Evolutionary conservation across 2,888 invertebrate genomes (phyloP).

Genomic region (Megamerina dolium): DNA sequence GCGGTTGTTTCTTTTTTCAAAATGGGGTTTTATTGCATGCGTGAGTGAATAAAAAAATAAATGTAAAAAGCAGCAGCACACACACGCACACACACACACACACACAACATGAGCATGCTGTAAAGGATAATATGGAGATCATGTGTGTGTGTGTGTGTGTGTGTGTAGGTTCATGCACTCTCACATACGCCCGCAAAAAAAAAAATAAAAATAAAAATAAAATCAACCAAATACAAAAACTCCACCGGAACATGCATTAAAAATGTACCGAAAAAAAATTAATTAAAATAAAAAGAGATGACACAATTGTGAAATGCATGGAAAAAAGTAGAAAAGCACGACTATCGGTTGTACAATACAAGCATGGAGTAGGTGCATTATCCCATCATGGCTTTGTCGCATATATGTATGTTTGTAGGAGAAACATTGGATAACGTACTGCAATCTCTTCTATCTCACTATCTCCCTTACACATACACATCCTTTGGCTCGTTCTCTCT

Average conservation of each 20-base stretch:
- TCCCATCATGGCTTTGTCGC: too few species aligned
- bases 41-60: slow-evolving; percentile 12
- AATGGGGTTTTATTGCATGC: slow-evolving; percentile 9
- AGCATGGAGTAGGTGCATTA: background rate
- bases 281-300: slow-evolving; percentile 17
- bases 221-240: too few species aligned
- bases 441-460: too few species aligned
- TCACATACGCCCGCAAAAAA: too few species aligned
- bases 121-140: too few species aligned
- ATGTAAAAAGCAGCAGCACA: slow-evolving; percentile 1
- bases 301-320: slow-evolving; percentile 17
- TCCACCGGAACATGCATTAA: too few species aligned
- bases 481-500: background rate
- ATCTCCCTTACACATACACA: background rate
- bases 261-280: slow-evolving; percentile 7
- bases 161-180: background rate
- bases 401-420: too few species aligned
- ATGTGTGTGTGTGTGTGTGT: background rate
- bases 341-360: background rate
- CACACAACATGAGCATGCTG: background rate
- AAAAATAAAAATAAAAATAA: too few species aligned
- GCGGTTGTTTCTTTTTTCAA: too few species aligned
- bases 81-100: background rate
- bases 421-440: too few species aligned
- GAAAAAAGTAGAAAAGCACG: slow-evolving; percentile 18